Evolutionary conservation across 1,140 invertebrate genomes (phyloP), one percentile per base, ranked within the genome.

Genomic region (Philopotamus ludificatus): DNA sequence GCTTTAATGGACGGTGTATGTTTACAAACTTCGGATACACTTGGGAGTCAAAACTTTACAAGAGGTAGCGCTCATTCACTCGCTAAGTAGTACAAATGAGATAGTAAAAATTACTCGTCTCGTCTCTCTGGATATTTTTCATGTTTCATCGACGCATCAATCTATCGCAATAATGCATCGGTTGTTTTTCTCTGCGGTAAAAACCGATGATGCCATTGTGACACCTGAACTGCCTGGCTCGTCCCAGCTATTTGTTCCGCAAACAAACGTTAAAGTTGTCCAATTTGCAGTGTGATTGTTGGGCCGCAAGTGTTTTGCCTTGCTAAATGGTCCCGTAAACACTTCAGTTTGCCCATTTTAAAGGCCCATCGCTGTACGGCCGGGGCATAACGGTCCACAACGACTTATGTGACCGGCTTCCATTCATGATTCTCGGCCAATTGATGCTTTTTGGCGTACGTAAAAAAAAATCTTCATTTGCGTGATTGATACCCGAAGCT

Each of bases 211-310:
- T n/a, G n/a, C n/a, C n/a, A n/a, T n/a, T n/a, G n/a, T n/a, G n/a
- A n/a, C n/a, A n/a, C n/a, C n/a, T n/a, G n/a, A n/a, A n/a, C n/a
- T n/a, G n/a, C n/a, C n/a, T n/a, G 28, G 4, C 12, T 12, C 28
- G 28, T 4, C 28, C 28, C 28, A 12, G 20, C 26, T 63, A 15
- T 59, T 59, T 70, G 68, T 59, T 59, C 2, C 25, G 28, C 64
- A 70, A 70, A 70, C 61, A 70, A 59, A 55, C 60, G 64, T 66
- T 70, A 66, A 70, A 70, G 68, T 64, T 66, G 68, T 64, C 60
- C 68, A 70, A 70, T 70, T 70, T 70, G 68, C 68, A 63, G 41
- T 58, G 54, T 28, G 63, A 70, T 70, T 70, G 68, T 70, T 39
- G 21, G 41, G 20, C 7, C 18, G 12, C 16, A 34, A 26, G 60